Evolutionary conservation across 2,888 invertebrate genomes (phyloP), one percentile per base, ranked within the genome.

Genomic region (Aspidiotus destructor): DNA sequence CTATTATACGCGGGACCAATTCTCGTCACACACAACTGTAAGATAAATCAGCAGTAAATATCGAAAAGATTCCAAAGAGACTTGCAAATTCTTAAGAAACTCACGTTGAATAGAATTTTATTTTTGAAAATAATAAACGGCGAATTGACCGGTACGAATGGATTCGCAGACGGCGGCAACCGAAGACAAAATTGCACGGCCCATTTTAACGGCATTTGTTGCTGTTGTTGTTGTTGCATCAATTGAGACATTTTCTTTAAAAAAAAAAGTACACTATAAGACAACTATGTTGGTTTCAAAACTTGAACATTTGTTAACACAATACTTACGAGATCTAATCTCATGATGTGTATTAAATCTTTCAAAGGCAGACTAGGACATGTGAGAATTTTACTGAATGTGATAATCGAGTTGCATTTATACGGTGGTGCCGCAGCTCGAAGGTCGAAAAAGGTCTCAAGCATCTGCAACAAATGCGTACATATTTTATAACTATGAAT

Each of bases 391-490:
- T 87, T 85, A 70, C 88, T 86, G 80, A 95, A 94, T 28, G 93
- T 91, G 72, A 86, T 85, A 74, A 96, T 81, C 7, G 92, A 86
- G 74, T 90, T 91, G 3, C 92, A 90, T 75, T 94, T 91, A 80
- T 90, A 96, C 0, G 96, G 95, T 5, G 92, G 89, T 16, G 89
- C 86, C 9, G 89, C 91, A 48, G 92, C 93, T 77, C 92, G 84
- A 28, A 85, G 84, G 76, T 94, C 93, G 80, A 96, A 96, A 80
- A 92, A 96, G 76, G 89, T 89, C 79, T 96, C 95, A 75, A 96
- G 84, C 68, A 91, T 85, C 84, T 88, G 78, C 2, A 75, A 74
- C 41, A 61, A 69, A 58, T 28, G 40, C 11, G 60, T 69, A 3
- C 28, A 28, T 5, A 28, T 28, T 28, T 28, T 28, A 28, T 28